These are phyloP conservation scores for Cheilosia pagana DNA, from an alignment of 2,888 invertebrate genomes.

Conservation along the genomic window DNA sequence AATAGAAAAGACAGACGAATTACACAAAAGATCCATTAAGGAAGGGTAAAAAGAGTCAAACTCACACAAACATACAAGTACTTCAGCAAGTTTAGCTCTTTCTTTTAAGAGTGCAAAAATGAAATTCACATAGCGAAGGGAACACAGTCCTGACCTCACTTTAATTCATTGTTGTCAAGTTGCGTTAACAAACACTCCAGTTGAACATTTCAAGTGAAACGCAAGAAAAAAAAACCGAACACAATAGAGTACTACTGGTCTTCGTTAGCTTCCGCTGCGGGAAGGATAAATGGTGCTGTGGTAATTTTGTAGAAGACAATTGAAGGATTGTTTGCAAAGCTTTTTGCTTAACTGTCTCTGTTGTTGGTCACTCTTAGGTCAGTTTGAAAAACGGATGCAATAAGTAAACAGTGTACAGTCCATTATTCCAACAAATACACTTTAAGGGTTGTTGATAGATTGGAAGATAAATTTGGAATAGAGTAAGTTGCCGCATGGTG, in stretches of 20 bases:
- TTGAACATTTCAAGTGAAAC: slow-evolving; percentile 45
- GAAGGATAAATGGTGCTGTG: slow-evolving; percentile 37
- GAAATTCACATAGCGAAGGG: slow-evolving; percentile 18
- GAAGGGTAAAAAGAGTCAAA: slow-evolving; percentile 17
- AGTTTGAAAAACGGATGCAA: slow-evolving; percentile 50
- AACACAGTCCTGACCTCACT: slow-evolving; percentile 48
- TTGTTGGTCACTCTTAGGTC: slow-evolving; percentile 44
- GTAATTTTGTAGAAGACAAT: slow-evolving; percentile 57
- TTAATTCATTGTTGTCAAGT: slow-evolving; percentile 70
- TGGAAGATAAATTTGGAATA: slow-evolving; percentile 2
- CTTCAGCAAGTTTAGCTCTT: slow-evolving; percentile 50
- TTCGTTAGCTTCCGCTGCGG: slow-evolving; percentile 24
- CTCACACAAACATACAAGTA: slow-evolving; percentile 12
- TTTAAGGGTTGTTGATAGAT: background rate
- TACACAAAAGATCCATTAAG: slow-evolving; percentile 66
- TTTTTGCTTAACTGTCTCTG: slow-evolving; percentile 45
- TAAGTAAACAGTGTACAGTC: slow-evolving; percentile 26
- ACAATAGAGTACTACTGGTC: slow-evolving; percentile 27
- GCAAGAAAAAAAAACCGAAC: slow-evolving; percentile 2
- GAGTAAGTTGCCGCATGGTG: too few relatives aligned
- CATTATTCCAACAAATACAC: slow-evolving; percentile 6
- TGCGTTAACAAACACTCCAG: slow-evolving; percentile 44
- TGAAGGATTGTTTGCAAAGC: slow-evolving; percentile 56
- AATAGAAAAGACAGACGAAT: slow-evolving; percentile 12
- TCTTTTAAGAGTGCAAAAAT: slow-evolving; percentile 51